Base-by-base conservation (phyloP, 2,888 invertebrate genomes). In the Lithophane leautieri region DNA sequence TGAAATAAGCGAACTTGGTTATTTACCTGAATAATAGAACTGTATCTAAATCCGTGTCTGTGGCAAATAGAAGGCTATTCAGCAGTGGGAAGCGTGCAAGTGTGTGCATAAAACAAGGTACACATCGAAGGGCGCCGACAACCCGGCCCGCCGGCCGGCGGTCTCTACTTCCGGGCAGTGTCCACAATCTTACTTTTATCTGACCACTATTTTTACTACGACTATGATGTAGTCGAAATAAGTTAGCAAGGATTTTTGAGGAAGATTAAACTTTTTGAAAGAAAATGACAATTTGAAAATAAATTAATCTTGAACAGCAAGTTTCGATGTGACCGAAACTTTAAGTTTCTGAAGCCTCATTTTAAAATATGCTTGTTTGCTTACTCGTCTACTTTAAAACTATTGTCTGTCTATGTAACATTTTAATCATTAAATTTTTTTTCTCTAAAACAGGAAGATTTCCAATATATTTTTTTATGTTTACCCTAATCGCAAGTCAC, bases 401-500 rank as follows among this genome's bases (percentile, higher is more conserved):
- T 54, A n/a, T 22, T 22, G 19, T 11, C 19, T 12, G 52, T 9
- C 22, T 52, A 9, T 22, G 6, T 34, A 22, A 22, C 6, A 34
- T 61, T 34, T 2, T 12, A n/a, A 40, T 2, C 16, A 22, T 6
- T 28, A 44, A n/a, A n/a, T 16, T 4, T 0, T 14, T n/a, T 50
- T 62, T 22, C 1, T 22, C 4, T 9, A 44, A 61, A n/a, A 19
- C 1, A 6, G 14, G 14, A 68, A 47, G 1, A 54, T 70, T n/a
- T 47, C 14, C 22, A n/a, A 25, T 67, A 28, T 16, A 63, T 50
- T 8, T 0, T 22, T 52, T 68, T 28, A 78, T 83, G 79, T 61
- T 28, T 50, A 84, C 77, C 85, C 88, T 88, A 86, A 66, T 71
- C 63, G 65, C 73, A 81, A 88, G 86, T 88, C 94, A 83, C 90